Evolutionary conservation across 1,140 invertebrate species (phyloP).

Genomic region (Drosophila novamexicana): DNA sequence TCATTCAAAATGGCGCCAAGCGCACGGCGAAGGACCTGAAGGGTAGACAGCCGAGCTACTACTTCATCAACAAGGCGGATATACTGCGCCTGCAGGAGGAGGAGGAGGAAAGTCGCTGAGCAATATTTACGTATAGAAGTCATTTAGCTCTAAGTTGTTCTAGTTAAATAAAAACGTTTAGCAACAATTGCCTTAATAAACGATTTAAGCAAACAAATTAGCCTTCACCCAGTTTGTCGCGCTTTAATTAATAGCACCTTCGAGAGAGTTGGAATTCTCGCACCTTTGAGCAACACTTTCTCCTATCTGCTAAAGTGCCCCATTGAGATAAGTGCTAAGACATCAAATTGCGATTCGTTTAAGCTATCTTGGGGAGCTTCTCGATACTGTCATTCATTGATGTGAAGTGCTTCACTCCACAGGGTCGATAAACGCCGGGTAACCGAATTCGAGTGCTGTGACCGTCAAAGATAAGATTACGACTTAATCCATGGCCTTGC

Average conservation of each 20-base stretch:
- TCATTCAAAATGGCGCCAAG: constrained; percentile 93
- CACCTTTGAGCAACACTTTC: too few relatives aligned
- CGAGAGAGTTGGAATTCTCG: too few relatives aligned
- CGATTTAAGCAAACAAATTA: too few relatives aligned
- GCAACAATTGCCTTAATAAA: too few relatives aligned
- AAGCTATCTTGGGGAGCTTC: background rate
- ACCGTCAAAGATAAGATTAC: constrained; percentile 45
- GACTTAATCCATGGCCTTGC: background rate
- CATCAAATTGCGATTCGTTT: background rate
- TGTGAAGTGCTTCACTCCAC: background rate
- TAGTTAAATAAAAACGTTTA: constrained; percentile 57
- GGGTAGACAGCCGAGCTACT: constrained; percentile 95
- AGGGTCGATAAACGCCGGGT: constrained; percentile 3
- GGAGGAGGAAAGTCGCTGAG: constrained; percentile 86
- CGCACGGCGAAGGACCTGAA: constrained; percentile 93
- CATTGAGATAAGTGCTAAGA: background rate
- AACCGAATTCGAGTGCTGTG: background rate
- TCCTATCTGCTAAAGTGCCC: background rate
- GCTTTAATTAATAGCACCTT: too few relatives aligned
- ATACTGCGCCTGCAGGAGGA: constrained; percentile 93
- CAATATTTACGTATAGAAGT: constrained; percentile 21
- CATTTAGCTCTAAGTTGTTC: constrained; percentile 53
- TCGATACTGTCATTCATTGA: constrained; percentile 6
- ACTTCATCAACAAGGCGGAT: constrained; percentile 95
- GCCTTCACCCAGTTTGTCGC: too few relatives aligned